Conservation (phyloP, 2,113 vertebrate species). For the Corvus cornix region DNA sequence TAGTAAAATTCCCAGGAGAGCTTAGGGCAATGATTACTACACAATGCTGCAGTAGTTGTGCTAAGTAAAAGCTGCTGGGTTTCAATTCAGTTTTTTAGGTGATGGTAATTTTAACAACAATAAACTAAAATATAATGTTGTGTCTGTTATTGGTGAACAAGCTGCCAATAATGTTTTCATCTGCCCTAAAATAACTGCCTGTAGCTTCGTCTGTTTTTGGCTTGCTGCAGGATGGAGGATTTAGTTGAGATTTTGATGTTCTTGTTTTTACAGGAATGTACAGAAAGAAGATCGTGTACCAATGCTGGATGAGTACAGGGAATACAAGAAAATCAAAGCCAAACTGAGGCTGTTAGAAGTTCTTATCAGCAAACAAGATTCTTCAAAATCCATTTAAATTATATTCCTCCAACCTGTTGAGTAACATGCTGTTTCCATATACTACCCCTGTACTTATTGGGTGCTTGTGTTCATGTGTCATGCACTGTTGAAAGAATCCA, state of each 20-base stretch:
- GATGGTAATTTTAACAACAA: background rate
- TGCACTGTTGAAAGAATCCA: conserved; percentile 68
- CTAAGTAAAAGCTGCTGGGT: background rate
- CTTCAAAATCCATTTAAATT: conserved; percentile 92
- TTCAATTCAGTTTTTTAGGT: background rate
- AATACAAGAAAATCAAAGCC: conserved; percentile 97
- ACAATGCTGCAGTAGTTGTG: background rate
- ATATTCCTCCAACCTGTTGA: conserved; percentile 57
- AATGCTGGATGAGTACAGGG: conserved; percentile 93
- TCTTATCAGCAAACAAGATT: conserved; percentile 98
- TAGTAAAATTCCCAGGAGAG: background rate
- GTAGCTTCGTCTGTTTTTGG: background rate
- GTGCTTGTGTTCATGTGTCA: conserved; percentile 74
- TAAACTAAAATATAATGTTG: background rate
- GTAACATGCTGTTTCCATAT: conserved; percentile 60
- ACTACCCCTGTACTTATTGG: conserved; percentile 63
- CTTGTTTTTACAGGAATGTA: conserved; percentile 78
- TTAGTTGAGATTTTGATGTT: background rate
- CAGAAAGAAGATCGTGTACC: conserved; percentile 94
- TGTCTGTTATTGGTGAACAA: background rate
- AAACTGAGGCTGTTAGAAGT: conserved; percentile 95
- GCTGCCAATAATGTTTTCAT: background rate
- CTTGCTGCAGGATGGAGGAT: background rate
- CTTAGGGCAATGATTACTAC: background rate
- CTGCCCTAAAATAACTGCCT: background rate